A percentile compares a stretch with the other conserved stretches of the same genome.
Conservation (phyloP, 2,888 invertebrate species). For the Drosophila falleni region DNA sequence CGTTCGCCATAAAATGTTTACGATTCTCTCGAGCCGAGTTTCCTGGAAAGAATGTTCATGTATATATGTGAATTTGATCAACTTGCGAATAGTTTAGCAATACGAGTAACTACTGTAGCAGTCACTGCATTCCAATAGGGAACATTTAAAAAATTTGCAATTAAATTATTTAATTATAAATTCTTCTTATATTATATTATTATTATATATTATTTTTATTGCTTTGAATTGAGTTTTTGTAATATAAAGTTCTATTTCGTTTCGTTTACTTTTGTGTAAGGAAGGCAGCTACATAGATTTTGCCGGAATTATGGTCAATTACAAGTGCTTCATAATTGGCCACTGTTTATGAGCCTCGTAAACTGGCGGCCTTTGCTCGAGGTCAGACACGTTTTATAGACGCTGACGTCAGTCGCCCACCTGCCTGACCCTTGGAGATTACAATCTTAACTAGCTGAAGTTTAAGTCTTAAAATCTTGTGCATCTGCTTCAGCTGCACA, state of each 20-base stretch:
- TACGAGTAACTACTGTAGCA: constrained; percentile 4
- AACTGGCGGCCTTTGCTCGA: constrained; percentile 34
- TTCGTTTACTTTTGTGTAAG: neutral
- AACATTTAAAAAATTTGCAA: too few relatives aligned
- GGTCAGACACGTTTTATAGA: constrained; percentile 11
- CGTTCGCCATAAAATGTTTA: constrained; percentile 43
- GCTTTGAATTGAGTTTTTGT: too few relatives aligned
- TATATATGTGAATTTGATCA: constrained; percentile 10
- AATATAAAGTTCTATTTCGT: neutral
- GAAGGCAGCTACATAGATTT: constrained; percentile 3
- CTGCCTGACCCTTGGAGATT: constrained; percentile 35
- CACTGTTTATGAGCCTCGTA: constrained; percentile 34
- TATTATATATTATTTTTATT: neutral
- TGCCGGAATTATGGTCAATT: constrained; percentile 62
- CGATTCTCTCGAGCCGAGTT: constrained; percentile 9
- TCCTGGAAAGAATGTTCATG: constrained; percentile 14
- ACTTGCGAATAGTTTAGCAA: constrained; percentile 23
- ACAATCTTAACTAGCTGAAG: constrained; percentile 2
- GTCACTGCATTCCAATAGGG: neutral
- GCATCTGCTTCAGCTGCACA: constrained; percentile 1
- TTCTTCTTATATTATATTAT: neutral
- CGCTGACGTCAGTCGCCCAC: constrained; percentile 45
- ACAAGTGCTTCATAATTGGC: constrained; percentile 58
- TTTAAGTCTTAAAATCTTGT: neutral
- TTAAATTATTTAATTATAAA: too few relatives aligned